phyloP scores from a whole-genome alignment of 2,888 invertebrate species.

The Uropetala carovei region DNA sequence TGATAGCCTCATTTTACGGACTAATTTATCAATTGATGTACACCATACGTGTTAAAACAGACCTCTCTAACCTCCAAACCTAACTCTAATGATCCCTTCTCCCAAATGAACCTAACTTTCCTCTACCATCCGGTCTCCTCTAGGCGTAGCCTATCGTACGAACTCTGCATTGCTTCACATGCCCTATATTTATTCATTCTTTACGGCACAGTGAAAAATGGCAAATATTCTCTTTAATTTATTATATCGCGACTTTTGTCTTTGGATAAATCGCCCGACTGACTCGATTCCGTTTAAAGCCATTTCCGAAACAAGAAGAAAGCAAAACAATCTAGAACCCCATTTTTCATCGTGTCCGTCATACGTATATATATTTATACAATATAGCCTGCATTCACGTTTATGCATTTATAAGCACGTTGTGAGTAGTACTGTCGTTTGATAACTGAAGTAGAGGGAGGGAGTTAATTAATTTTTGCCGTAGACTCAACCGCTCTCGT shows the following conservation, averaged over 20 bases:
- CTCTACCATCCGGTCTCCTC: conserved; percentile 36
- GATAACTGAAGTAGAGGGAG: too few species aligned
- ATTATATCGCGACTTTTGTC: too few species aligned
- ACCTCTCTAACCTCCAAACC: too few species aligned
- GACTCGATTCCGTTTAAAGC: too few species aligned
- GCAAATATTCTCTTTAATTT: background rate
- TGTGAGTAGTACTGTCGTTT: background rate
- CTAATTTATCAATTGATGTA: too few species aligned
- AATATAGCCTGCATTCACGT: conserved; percentile 1
- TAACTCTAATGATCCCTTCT: too few species aligned
- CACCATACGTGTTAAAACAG: too few species aligned
- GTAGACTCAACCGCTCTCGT: too few species aligned
- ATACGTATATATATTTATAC: background rate
- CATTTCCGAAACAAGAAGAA: background rate
- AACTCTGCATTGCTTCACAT: conserved; percentile 47
- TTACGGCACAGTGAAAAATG: conserved; percentile 45
- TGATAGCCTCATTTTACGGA: too few species aligned
- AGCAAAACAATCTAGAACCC: background rate
- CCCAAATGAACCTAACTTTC: background rate
- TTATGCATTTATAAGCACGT: conserved; percentile 34
- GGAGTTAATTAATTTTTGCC: too few species aligned
- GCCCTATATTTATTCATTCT: background rate
- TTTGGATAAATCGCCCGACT: too few species aligned
- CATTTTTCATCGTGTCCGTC: conserved; percentile 50
- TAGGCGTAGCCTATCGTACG: conserved; percentile 9